Conservation (phyloP, 1,140 invertebrate genomes). For the Mesaphorura yosii region DNA sequence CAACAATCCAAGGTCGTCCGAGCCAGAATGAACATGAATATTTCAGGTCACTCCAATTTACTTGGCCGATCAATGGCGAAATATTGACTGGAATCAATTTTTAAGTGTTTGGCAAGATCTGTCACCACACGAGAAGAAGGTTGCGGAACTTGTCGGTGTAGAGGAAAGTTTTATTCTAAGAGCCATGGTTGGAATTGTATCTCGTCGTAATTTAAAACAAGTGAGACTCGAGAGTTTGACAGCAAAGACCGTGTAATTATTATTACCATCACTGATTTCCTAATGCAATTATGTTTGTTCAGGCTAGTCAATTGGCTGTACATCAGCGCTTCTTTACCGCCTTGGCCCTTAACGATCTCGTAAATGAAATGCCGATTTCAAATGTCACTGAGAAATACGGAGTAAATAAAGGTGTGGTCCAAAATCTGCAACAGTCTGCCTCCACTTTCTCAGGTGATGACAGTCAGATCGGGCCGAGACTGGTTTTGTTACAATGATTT, state of each 20-base stretch:
- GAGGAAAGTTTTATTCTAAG: conserved; percentile 75
- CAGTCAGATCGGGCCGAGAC: conserved; percentile 23
- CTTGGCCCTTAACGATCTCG: conserved; percentile 79
- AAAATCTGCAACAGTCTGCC: conserved; percentile 87
- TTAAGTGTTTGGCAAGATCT: conserved; percentile 73
- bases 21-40: too few relatives aligned
- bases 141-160: conserved; percentile 82
- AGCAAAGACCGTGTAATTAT: not conserved
- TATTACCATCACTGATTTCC: conserved; percentile 1
- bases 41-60: conserved; percentile 67
- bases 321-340: conserved; percentile 78
- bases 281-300: conserved; percentile 2
- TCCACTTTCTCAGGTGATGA: conserved; percentile 92
- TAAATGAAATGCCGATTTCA: conserved; percentile 74
- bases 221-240: conserved; percentile 33
- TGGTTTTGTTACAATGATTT: not conserved
- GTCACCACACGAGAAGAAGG: conserved; percentile 62
- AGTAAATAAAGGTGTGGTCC: conserved; percentile 71
- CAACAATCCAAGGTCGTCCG: too few relatives aligned
- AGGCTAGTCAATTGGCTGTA: conserved; percentile 28
- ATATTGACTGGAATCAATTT: conserved; percentile 80
- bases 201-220: conserved; percentile 40
- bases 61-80: conserved; percentile 59
- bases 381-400: conserved; percentile 70
- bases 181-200: conserved; percentile 57